Conservation (phyloP, 2,888 invertebrate genomes). For the Lasioglossum zephyrum region DNA sequence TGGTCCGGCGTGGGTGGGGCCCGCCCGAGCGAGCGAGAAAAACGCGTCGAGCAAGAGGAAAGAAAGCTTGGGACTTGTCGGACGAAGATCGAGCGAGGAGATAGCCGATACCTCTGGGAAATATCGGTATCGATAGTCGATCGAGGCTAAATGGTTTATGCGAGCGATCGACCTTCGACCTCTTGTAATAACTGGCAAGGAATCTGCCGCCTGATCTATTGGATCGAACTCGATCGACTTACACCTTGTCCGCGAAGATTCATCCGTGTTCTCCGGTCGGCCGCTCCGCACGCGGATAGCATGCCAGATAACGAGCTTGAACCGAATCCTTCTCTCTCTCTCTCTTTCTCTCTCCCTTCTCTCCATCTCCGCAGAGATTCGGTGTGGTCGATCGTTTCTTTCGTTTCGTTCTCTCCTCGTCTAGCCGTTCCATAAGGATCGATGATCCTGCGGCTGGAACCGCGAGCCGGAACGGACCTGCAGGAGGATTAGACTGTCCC, state of each 20-base stretch:
- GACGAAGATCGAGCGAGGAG: constrained; percentile 76
- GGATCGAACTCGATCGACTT: constrained; percentile 80
- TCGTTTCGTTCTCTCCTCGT: not conserved
- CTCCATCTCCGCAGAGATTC: constrained; percentile 32
- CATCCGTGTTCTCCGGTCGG: constrained; percentile 46
- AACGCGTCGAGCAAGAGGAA: constrained; percentile 40
- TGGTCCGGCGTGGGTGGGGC: constrained; percentile 78
- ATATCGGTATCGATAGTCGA: constrained; percentile 83
- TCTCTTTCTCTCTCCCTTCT: not conserved
- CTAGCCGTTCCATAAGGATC: constrained; percentile 16
- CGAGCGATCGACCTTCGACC: constrained; percentile 83
- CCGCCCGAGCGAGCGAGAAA: constrained; percentile 56
- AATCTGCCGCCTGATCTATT: constrained; percentile 82
- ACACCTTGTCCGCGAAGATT: constrained; percentile 77
- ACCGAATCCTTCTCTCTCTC: not conserved
- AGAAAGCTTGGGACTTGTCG: constrained; percentile 68
- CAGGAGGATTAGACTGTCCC: constrained; percentile 47
- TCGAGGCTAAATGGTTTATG: constrained; percentile 84
- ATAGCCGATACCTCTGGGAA: constrained; percentile 82
- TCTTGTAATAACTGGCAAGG: constrained; percentile 81
- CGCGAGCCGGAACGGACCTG: constrained; percentile 15
- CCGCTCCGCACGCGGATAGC: constrained; percentile 45
- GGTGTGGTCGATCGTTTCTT: constrained; percentile 62
- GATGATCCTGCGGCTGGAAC: constrained; percentile 42
- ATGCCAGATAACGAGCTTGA: constrained; percentile 43